Evolutionary conservation across 2,888 invertebrate genomes (phyloP).

Genomic region (Anthrax anthrax): DNA sequence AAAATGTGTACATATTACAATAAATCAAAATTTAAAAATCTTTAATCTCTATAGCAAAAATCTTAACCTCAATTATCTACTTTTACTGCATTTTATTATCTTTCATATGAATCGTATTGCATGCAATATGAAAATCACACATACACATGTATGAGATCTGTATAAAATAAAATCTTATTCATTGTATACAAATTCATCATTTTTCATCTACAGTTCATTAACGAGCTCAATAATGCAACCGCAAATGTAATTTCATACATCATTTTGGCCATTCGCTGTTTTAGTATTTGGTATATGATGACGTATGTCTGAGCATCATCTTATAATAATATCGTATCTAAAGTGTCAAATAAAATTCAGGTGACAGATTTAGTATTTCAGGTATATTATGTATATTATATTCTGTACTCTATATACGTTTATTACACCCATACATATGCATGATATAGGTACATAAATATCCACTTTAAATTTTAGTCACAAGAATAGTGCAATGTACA

Average conservation of each 20-base stretch:
- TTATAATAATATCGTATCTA: background rate
- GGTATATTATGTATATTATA: too few species aligned
- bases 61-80: background rate
- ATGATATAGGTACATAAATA: too few species aligned
- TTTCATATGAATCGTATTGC: background rate
- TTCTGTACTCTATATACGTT: too few species aligned
- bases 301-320: too few species aligned
- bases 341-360: background rate
- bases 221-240: background rate
- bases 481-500: too few species aligned
- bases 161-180: too few species aligned
- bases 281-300: background rate
- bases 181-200: background rate
- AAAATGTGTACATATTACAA: background rate
- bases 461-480: too few species aligned
- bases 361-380: background rate
- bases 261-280: background rate
- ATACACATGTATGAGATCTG: background rate
- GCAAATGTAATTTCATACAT: background rate
- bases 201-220: constrained; percentile 4
- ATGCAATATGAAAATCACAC: too few species aligned
- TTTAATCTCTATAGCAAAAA: background rate
- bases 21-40: background rate
- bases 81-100: background rate
- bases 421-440: too few species aligned